These are phyloP conservation scores for Chinchilla lanigera DNA, from an alignment of 2,113 vertebrate species.

Conservation along the genomic window DNA sequence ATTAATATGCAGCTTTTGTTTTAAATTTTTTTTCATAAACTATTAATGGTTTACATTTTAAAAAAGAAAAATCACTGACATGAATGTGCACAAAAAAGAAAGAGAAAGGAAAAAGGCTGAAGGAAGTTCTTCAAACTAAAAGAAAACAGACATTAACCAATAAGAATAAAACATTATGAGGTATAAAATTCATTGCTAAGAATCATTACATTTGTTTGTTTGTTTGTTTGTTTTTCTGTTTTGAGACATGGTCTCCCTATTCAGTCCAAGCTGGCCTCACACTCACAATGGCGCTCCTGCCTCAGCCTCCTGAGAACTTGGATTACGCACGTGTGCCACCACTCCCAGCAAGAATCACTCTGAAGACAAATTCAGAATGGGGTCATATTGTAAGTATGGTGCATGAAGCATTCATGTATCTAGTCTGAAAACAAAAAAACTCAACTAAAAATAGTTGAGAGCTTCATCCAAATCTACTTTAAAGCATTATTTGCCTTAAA, in stretches of 20 bases:
- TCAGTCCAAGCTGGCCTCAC: background rate
- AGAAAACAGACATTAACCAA: background rate
- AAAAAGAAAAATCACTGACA: conserved; percentile 87
- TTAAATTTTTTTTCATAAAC: conserved; percentile 82
- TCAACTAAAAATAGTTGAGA: background rate
- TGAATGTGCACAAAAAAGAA: conserved; percentile 80
- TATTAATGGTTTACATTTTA: conserved; percentile 80
- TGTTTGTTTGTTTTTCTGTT: background rate
- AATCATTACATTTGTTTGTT: background rate
- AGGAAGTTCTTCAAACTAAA: background rate
- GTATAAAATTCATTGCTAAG: background rate
- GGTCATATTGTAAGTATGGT: background rate
- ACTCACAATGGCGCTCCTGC: background rate
- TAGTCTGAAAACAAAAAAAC: background rate
- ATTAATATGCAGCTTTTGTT: conserved; percentile 85
- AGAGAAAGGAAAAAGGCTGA: background rate
- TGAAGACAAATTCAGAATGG: background rate
- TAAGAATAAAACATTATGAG: background rate
- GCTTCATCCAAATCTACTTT: background rate
- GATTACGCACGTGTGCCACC: background rate
- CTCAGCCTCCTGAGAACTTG: background rate
- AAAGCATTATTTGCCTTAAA: background rate
- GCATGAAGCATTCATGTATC: background rate
- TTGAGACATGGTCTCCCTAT: background rate
- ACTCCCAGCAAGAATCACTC: background rate